Evolutionary conservation across 1,140 invertebrate species (phyloP).

Genomic region (Lepeophtheirus salmonis): DNA sequence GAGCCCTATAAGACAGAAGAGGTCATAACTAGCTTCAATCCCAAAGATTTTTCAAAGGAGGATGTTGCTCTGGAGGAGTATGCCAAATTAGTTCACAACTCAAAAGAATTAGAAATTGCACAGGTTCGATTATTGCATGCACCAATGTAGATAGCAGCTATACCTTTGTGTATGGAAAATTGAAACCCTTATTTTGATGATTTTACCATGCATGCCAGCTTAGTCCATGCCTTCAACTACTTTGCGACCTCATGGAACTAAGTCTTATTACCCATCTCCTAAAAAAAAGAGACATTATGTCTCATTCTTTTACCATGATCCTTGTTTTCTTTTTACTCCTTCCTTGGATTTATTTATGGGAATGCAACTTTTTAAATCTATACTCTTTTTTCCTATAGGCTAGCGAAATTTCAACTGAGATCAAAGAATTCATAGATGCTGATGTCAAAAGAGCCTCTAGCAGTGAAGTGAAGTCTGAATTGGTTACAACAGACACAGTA

Average conservation of each 20-base stretch:
- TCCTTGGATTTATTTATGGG: too few relatives aligned
- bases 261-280: too few relatives aligned
- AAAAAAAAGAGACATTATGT: neutral
- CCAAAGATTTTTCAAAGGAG: constrained; percentile 7
- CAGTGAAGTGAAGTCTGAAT: neutral
- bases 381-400: neutral
- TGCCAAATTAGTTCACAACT: constrained; percentile 6
- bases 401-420: constrained; percentile 10
- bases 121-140: neutral
- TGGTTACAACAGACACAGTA: neutral
- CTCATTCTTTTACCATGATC: neutral
- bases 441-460: neutral
- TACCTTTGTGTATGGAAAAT: too few relatives aligned
- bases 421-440: neutral
- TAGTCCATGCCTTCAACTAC: neutral
- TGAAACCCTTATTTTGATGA: neutral
- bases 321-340: neutral
- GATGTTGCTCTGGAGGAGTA: neutral
- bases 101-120: constrained; percentile 5
- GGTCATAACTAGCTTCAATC: constrained; percentile 11
- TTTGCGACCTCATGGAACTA: too few relatives aligned
- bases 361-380: too few relatives aligned
- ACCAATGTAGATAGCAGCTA: too few relatives aligned
- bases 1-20: constrained; percentile 2
- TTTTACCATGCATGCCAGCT: neutral